Percentiles rank a stretch among this genome's conserved stretches.
Evolutionary conservation across 2,113 vertebrate genomes (phyloP).

Genomic region (Dolichallabes microphthalmus): DNA sequence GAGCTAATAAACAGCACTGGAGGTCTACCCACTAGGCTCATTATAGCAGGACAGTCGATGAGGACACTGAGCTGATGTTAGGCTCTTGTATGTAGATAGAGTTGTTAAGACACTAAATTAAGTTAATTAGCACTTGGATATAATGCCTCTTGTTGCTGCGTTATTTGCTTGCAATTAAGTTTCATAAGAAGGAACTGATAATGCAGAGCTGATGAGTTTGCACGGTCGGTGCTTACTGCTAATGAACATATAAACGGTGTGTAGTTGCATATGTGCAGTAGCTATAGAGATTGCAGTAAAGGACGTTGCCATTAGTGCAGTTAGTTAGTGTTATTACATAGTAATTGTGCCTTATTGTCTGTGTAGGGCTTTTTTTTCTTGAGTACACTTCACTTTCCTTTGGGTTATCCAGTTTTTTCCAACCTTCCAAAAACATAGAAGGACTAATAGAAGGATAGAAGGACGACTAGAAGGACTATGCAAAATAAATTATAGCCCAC

Average conservation of each 20-base stretch:
- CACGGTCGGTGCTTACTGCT: not conserved
- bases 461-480: not conserved
- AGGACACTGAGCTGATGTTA: constrained; percentile 13
- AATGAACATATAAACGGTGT: constrained; percentile 39
- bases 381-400: not conserved
- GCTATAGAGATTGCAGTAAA: constrained; percentile 5
- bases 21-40: constrained; percentile 41
- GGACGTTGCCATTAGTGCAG: not conserved
- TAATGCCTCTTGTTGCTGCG: constrained; percentile 19
- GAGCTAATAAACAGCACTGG: constrained; percentile 43
- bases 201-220: constrained; percentile 15
- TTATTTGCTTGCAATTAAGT: constrained; percentile 36
- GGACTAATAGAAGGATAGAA: too few species aligned
- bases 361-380: not conserved
- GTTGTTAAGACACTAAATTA: constrained; percentile 36
- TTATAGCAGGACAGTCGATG: constrained; percentile 27
- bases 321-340: not conserved
- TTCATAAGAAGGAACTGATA: constrained; percentile 7
- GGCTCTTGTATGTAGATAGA: constrained; percentile 21
- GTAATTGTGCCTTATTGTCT: not conserved
- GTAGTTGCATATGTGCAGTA: not conserved
- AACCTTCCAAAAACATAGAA: not conserved
- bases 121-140: constrained; percentile 40
- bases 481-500: too few species aligned
- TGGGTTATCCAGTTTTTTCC: not conserved